Conservation (phyloP, 2,797 vertebrate genomes). For the Sus cebifrons region DNA sequence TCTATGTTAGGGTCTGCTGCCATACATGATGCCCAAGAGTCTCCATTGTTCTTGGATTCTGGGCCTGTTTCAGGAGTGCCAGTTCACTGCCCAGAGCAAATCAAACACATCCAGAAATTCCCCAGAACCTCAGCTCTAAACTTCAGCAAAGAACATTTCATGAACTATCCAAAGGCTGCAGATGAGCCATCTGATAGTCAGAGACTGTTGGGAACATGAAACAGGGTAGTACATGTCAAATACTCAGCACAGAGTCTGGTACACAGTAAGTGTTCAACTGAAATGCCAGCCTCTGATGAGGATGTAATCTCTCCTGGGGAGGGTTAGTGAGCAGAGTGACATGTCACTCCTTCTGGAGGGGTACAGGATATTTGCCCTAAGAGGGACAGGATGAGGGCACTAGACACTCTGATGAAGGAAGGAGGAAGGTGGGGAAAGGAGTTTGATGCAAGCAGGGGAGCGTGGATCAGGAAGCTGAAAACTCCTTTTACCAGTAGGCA, state of each 20-base stretch:
- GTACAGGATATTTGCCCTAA: neutral
- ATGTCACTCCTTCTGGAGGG: neutral
- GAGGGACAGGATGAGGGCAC: neutral
- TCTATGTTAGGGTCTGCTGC: rapidly evolving
- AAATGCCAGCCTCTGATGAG: neutral
- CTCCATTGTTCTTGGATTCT: neutral
- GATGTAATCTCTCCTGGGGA: neutral
- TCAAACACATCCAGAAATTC: neutral
- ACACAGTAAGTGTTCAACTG: neutral
- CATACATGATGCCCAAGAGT: rapidly evolving
- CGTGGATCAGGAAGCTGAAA: neutral
- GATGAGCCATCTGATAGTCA: neutral
- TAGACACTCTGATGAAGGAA: neutral
- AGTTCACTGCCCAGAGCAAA: neutral
- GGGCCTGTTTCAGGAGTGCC: neutral
- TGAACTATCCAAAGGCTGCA: neutral
- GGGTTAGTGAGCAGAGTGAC: neutral
- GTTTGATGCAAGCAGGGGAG: neutral
- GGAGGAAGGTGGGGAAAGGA: neutral
- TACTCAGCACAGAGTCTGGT: neutral
- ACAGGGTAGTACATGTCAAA: neutral
- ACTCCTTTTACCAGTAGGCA: neutral
- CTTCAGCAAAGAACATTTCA: neutral
- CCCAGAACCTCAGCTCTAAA: neutral
- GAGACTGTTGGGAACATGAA: neutral